Percentiles rank a stretch among this genome's conserved stretches.
Conservation (phyloP, 1,140 invertebrate genomes). For the Solenopsis invicta region DNA sequence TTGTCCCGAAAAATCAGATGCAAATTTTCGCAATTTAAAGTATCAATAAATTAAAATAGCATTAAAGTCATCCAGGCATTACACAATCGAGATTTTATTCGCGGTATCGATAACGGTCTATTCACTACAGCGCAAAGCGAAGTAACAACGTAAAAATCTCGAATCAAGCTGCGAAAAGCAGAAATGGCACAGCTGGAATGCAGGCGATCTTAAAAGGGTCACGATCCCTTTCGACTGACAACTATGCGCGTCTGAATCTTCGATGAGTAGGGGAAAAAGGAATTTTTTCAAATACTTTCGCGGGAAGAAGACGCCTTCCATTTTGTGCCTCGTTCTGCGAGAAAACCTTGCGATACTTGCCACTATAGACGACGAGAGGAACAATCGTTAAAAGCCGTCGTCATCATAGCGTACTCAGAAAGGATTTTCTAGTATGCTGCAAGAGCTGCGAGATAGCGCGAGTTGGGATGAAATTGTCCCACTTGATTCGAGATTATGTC, state of each 20-base stretch:
- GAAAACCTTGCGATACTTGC: constrained; percentile 51
- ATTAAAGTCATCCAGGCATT: neutral
- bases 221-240: constrained; percentile 43
- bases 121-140: neutral
- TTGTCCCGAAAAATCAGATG: neutral
- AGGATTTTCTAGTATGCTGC: constrained; percentile 20
- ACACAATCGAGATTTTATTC: constrained; percentile 5
- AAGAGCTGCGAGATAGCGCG: neutral
- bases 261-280: constrained; percentile 36
- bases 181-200: constrained; percentile 45
- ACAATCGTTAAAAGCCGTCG: constrained; percentile 65
- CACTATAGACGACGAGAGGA: constrained; percentile 9
- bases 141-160: constrained; percentile 12
- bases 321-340: constrained; percentile 3
- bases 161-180: constrained; percentile 43
- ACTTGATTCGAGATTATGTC: constrained; percentile 7
- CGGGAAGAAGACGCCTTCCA: constrained; percentile 41
- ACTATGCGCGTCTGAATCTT: constrained; percentile 35
- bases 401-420: constrained; percentile 19
- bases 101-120: neutral
- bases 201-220: constrained; percentile 51
- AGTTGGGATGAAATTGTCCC: constrained; percentile 25
- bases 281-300: constrained; percentile 59
- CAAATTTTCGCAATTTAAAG: neutral
- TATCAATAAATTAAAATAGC: constrained; percentile 9